A percentile compares a stretch with the other conserved stretches of the same genome.
Conservation (phyloP, 2,888 invertebrate genomes). For the Stenchaetothrips biformis region DNA sequence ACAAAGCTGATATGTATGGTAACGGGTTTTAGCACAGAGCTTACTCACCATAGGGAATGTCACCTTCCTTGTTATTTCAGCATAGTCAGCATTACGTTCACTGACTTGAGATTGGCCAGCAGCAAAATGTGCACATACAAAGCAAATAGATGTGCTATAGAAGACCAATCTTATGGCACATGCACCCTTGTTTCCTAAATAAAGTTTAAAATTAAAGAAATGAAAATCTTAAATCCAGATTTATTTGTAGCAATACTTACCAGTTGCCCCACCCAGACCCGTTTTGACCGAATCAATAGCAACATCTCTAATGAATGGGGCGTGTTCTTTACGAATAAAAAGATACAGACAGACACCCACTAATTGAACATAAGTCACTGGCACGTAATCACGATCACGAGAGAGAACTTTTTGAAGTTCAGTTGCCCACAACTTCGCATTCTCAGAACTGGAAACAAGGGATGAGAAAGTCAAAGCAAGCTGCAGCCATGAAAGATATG, state of each 20-base stretch:
- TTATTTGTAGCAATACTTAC: constrained; percentile 41
- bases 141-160: constrained; percentile 91
- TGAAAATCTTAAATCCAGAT: constrained; percentile 28
- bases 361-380: constrained; percentile 88
- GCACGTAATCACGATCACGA: constrained; percentile 79
- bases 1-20: neutral
- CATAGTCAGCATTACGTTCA: constrained; percentile 94
- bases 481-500: neutral
- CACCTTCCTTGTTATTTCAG: constrained; percentile 88
- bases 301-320: constrained; percentile 85
- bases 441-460: constrained; percentile 63
- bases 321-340: constrained; percentile 83
- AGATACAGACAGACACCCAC: constrained; percentile 97
- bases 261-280: constrained; percentile 94
- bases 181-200: constrained; percentile 85
- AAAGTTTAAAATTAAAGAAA: neutral
- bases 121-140: constrained; percentile 98
- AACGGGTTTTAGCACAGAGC: neutral
- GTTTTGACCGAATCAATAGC: constrained; percentile 96
- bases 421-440: constrained; percentile 91
- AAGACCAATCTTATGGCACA: constrained; percentile 88
- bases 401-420: constrained; percentile 89
- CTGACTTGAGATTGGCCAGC: constrained; percentile 95
- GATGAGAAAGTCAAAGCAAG: constrained; percentile 12
- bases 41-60: constrained; percentile 71